phyloP scores from a whole-genome alignment of 92 coral and sea anemone species.

The Palythoa heliodiscus region DNA sequence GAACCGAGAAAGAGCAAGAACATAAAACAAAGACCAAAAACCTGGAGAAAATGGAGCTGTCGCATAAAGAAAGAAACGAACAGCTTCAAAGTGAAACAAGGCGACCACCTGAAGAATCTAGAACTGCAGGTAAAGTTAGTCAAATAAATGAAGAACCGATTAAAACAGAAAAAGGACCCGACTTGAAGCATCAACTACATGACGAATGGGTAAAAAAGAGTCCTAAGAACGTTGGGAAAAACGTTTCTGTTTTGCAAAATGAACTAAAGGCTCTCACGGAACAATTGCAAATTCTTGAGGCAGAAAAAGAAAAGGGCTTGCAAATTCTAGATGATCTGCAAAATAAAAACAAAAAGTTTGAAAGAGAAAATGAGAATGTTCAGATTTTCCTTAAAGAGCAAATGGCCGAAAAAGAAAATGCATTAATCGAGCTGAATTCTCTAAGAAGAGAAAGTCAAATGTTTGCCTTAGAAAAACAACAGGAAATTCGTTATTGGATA shows the following conservation, averaged over 20 bases:
- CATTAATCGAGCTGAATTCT: neutral
- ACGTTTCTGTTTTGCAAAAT: neutral
- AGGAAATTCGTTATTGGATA: constrained; percentile 22
- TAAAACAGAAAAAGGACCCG: neutral
- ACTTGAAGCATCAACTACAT: neutral
- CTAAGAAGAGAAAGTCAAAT: constrained; percentile 5
- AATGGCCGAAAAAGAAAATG: constrained; percentile 10
- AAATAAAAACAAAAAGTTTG: neutral
- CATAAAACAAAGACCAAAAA: neutral
- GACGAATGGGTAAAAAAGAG: constrained; percentile 1
- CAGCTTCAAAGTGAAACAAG: neutral
- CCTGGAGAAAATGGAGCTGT: neutral
- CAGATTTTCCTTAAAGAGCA: constrained; percentile 7
- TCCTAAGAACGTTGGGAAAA: neutral
- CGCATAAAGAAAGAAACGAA: neutral
- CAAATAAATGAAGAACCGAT: neutral
- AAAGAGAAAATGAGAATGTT: constrained; percentile 11
- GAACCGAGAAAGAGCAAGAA: neutral
- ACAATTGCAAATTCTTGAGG: constrained; percentile 28
- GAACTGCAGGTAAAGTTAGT: neutral
- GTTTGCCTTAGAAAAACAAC: constrained; percentile 29
- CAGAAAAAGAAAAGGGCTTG: constrained; percentile 27
- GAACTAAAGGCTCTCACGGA: neutral
- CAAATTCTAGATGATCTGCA: constrained; percentile 11
- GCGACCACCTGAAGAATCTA: neutral